phyloP scores from a whole-genome alignment of 2,888 invertebrate genomes.

The Merodon equestris region DNA sequence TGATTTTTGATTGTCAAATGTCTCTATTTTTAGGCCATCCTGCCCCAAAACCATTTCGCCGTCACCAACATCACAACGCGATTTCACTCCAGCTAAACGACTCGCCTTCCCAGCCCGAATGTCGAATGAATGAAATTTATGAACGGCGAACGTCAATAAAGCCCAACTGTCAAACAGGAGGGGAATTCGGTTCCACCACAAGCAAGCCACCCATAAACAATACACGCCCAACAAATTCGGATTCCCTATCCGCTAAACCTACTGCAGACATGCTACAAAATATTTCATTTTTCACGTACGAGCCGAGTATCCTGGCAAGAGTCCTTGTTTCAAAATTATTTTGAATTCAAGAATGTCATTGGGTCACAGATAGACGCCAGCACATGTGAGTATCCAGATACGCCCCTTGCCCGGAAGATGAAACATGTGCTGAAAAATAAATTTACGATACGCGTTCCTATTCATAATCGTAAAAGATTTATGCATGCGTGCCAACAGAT shows the following conservation, averaged over 20 bases:
- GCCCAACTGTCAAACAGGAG: slow-evolving; percentile 58
- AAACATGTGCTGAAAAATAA: slow-evolving; percentile 35
- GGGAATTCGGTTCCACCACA: slow-evolving; percentile 23
- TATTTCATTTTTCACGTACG: slow-evolving; percentile 34
- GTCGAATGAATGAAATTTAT: slow-evolving; percentile 57
- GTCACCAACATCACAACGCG: neutral
- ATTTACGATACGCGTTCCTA: slow-evolving; percentile 59
- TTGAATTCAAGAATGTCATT: slow-evolving; percentile 54
- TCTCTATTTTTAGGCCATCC: slow-evolving; percentile 59
- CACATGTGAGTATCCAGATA: slow-evolving; percentile 4
- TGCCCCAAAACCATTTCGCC: slow-evolving; percentile 4
- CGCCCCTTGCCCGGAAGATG: neutral
- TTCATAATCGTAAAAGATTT: slow-evolving; percentile 64
- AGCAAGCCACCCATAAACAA: slow-evolving; percentile 48
- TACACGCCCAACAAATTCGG: slow-evolving; percentile 48
- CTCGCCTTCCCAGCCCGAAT: too few relatives aligned
- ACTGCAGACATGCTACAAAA: neutral
- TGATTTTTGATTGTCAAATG: slow-evolving; percentile 64
- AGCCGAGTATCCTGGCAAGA: slow-evolving; percentile 40
- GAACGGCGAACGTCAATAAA: slow-evolving; percentile 60
- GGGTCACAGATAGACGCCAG: slow-evolving; percentile 3
- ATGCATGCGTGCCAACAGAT: slow-evolving; percentile 63
- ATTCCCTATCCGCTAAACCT: slow-evolving; percentile 6
- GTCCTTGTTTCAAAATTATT: slow-evolving; percentile 63
- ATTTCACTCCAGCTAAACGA: neutral